A percentile compares a stretch with the other conserved stretches of the same genome.
Evolutionary conservation across 92 coral and sea anemone genomes (phyloP).

Genomic region (Chrysogorgia sp.): DNA sequence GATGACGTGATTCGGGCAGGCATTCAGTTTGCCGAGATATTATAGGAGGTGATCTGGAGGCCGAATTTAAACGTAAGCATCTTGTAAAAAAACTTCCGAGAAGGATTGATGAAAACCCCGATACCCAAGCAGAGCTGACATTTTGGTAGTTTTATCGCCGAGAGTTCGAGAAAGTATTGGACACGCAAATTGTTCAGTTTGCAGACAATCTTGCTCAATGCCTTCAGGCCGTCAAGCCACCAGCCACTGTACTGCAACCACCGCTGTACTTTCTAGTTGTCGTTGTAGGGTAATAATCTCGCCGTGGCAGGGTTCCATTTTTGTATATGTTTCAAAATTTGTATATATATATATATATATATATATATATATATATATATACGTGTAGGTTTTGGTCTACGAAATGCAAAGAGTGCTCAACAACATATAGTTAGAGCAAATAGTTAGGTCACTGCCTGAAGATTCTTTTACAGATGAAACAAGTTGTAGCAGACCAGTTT

Average conservation of each 20-base stretch:
- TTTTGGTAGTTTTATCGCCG: constrained; percentile 5
- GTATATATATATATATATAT: too few species aligned
- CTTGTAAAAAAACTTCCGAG: constrained; percentile 22
- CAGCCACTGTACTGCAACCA: constrained; percentile 19
- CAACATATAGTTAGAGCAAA: too few species aligned
- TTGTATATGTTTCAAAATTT: too few species aligned
- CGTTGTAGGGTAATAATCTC: too few species aligned
- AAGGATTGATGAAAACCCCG: neutral
- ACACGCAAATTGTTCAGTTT: constrained; percentile 22
- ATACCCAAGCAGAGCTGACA: neutral
- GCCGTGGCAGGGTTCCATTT: too few species aligned
- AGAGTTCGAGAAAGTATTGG: constrained; percentile 24
- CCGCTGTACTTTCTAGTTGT: too few species aligned
- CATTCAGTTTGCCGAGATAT: neutral
- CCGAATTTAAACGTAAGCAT: constrained; percentile 12
- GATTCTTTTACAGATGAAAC: too few species aligned
- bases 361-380: too few species aligned
- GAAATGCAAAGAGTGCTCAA: too few species aligned
- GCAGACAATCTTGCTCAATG: constrained; percentile 13
- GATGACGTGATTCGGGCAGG: constrained; percentile 33
- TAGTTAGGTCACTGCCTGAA: too few species aligned
- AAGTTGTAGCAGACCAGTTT: too few species aligned
- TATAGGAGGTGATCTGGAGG: constrained; percentile 15
- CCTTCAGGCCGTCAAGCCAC: constrained; percentile 19
- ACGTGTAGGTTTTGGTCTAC: too few species aligned